Conservation (phyloP, 2,888 invertebrate genomes). For the Congeria kusceri region DNA sequence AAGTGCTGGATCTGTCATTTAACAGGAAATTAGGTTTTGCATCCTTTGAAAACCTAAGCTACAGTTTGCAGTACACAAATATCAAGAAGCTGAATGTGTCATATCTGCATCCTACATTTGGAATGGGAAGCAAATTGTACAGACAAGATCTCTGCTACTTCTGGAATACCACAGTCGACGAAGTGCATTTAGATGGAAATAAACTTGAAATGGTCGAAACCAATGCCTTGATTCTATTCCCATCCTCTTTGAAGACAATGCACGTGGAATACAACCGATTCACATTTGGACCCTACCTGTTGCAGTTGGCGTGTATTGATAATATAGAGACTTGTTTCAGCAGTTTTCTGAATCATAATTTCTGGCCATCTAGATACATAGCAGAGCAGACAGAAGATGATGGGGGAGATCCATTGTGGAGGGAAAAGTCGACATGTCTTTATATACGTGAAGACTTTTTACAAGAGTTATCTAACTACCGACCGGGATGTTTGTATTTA, state of each 20-base stretch:
- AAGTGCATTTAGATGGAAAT: constrained; percentile 27
- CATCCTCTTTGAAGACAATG: constrained; percentile 17
- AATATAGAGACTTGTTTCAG: neutral
- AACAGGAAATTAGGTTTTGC: constrained; percentile 40
- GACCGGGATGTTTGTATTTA: no score
- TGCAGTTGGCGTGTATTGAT: constrained; percentile 23
- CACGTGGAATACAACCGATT: constrained; percentile 35
- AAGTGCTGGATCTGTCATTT: constrained; percentile 35
- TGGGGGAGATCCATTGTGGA: no score
- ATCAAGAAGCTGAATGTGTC: constrained; percentile 38
- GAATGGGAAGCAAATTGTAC: constrained; percentile 17
- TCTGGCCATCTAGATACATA: neutral
- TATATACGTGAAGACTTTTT: constrained; percentile 3
- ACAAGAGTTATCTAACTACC: neutral
- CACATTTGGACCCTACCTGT: constrained; percentile 39
- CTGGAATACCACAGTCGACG: constrained; percentile 37
- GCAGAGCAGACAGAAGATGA: constrained; percentile 1
- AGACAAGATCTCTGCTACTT: constrained; percentile 44
- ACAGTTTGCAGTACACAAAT: constrained; percentile 39
- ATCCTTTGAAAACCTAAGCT: constrained; percentile 36
- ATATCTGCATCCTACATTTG: constrained; percentile 40
- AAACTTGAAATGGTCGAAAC: constrained; percentile 26
- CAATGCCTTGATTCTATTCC: constrained; percentile 19
- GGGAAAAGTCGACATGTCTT: neutral
- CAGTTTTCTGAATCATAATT: constrained; percentile 10